A percentile compares a stretch with the other conserved stretches of the same genome.
Evolutionary conservation across 2,888 invertebrate species (phyloP).

Genomic region (Eutolmus rufibarbis): DNA sequence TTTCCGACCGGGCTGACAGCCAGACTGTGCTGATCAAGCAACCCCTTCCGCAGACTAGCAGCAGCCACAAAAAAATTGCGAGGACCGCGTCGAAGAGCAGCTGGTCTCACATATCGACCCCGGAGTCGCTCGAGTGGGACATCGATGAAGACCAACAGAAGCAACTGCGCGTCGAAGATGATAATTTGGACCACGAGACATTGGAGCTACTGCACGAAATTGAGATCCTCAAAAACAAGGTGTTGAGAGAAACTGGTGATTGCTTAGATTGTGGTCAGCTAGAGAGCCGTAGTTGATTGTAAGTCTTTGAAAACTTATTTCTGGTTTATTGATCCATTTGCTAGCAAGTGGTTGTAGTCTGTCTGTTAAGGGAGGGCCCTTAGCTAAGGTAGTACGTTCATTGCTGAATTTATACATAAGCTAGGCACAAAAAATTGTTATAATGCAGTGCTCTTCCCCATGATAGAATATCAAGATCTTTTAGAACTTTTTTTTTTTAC

Average conservation of each 20-base stretch:
- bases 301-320: not conserved
- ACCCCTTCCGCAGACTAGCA: not conserved
- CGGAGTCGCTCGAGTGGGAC: slow-evolving; percentile 76
- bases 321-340: not conserved
- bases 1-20: not conserved
- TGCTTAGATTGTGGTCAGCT: slow-evolving; percentile 50
- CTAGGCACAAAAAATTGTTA: not conserved
- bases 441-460: not conserved
- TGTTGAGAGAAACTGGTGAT: slow-evolving; percentile 71
- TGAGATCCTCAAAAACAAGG: slow-evolving; percentile 71
- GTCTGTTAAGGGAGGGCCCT: not conserved
- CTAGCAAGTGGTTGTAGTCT: not conserved
- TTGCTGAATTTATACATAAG: not conserved
- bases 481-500: not conserved
- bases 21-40: not conserved
- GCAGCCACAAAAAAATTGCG: slow-evolving; percentile 48
- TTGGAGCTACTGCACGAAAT: slow-evolving; percentile 72
- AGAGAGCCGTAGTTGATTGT: slow-evolving; percentile 45
- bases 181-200: slow-evolving; percentile 70
- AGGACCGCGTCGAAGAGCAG: slow-evolving; percentile 63
- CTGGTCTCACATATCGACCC: slow-evolving; percentile 71
- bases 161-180: slow-evolving; percentile 61
- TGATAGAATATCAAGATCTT: not conserved
- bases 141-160: slow-evolving; percentile 64
- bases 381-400: not conserved